Conservation (phyloP, 1,140 invertebrate genomes). For the Muscidifurax raptorellus region DNA sequence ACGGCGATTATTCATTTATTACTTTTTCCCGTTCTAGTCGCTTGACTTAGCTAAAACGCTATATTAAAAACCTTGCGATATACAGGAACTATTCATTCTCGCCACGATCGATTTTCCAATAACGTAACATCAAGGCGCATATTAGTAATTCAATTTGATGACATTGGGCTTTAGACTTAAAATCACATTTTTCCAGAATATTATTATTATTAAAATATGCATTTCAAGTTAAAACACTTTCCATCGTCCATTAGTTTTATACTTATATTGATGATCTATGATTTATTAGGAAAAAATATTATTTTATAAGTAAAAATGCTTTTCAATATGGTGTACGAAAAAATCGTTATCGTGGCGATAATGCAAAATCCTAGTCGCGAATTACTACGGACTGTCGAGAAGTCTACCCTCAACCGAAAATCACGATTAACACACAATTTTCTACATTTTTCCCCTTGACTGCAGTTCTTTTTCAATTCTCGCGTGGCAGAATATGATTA, state of each 20-base stretch:
- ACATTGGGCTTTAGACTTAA: not conserved
- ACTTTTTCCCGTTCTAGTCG: slow-evolving; percentile 16
- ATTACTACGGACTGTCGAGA: not conserved
- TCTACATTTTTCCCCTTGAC: not conserved
- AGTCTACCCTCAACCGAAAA: slow-evolving; percentile 19
- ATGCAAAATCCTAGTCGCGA: not conserved
- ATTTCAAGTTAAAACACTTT: not conserved
- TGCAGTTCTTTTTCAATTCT: not conserved
- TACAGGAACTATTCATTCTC: slow-evolving; percentile 15
- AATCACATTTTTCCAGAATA: no score
- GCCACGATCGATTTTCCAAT: slow-evolving; percentile 31
- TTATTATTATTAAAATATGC: no score
- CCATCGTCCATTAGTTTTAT: not conserved
- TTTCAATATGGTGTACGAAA: not conserved
- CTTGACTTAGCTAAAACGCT: slow-evolving; percentile 11
- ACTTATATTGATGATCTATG: not conserved
- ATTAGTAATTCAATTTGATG: not conserved
- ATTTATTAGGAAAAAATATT: not conserved
- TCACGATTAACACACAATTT: slow-evolving; percentile 16
- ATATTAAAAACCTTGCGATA: slow-evolving; percentile 16
- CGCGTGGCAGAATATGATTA: not conserved
- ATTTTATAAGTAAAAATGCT: no score
- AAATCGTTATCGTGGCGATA: slow-evolving; percentile 10
- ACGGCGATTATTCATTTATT: slow-evolving; percentile 17
- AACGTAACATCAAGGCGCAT: not conserved